Base-by-base conservation (phyloP, 2,113 vertebrate genomes). In the Litocranius walleri region DNA sequence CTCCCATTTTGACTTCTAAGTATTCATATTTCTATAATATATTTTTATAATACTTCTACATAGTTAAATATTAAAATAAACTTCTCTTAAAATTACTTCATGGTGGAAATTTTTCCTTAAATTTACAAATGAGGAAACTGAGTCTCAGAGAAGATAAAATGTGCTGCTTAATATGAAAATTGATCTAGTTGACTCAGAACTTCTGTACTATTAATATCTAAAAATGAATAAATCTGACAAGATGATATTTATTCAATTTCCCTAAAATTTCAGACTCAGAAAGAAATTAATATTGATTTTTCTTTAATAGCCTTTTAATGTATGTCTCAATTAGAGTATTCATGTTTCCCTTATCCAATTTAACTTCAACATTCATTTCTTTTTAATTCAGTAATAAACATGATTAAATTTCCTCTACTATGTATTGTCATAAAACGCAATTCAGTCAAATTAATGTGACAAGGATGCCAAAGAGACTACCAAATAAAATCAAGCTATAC, bases 401-500 rank as follows among this genome's bases (percentile, higher is more conserved):
- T 98, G 97, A 98, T 97, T 98, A 96, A 98, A 97, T 98, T 99
- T 99, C 97, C 97, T 96, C 95, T 98, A 98, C 86, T 98, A 45
- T 98, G 97, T 97, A 95, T 98, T 99, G 98, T 98, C 98, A 98
- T 98, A 98, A 98, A 98, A 97, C 97, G 92, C 97, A 98, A 98
- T 98, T 92, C 92, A 98, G 98, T 78, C 98, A 98, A 98, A 98
- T 98, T 98, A 98, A 98, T 98, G 64, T 98, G 98, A 98, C 98
- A 98, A 97, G 97, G 97, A 98, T 98, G 98, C 97, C 98, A 98
- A 98, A 97, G 94, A 98, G 98, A 97, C 97, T 97, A 96, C 95
- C 95, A 98, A 98, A 97, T 98, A 98, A 98, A 99, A 98, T 98
- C 97, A 99, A 98, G 98, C 98, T 98, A 99, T 98, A 98, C 97